Evolutionary conservation across 2,797 vertebrate genomes (phyloP), one percentile per base, ranked within the genome.

Genomic region (Gallinago stenura): DNA sequence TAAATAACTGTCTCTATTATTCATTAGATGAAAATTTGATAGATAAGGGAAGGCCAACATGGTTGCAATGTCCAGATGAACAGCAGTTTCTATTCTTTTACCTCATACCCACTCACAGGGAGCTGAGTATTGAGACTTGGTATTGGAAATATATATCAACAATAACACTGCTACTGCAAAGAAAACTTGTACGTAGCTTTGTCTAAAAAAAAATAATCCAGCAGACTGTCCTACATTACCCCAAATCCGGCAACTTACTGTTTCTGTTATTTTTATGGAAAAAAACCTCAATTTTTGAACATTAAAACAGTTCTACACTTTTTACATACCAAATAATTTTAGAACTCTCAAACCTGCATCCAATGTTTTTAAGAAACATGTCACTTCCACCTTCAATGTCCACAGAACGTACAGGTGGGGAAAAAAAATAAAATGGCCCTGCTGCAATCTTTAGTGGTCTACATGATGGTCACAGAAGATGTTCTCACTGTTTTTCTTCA

Each of bases 361-460:
- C 30, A 51, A 0, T 14, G 4, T 0, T 17, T 83, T 83, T 45
- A 60, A 57, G 10, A 64, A 57, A 25, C 0, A 2, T 2, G 2
- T 31, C n/a, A 53, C 61, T 81, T 16, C 25, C 30, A 41, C 70
- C 41, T 90, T 70, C 46, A 66, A 15, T 20, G 33, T 11, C 11
- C 46, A 54, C 20, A 75, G 15, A 66, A 82, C 31, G 9, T 10
- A 61, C 25, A 37, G 31, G 7, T 14, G 5, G 6, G 15, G 28
- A 1, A 41, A 78, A 83, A 48, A 78, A 83, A 61, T 41, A 43
- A 22, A 20, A 41, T 18, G 4, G 20, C 15, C 17, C 30, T 53
- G 10, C 6, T 43, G 35, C 39, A 50, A 61, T 25, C 4, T 85
- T 69, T 17, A 35, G 33, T 43, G 17, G 24, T 45, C 57, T 22